Conservation (phyloP, 2,888 invertebrate genomes). For the Tetragonisca angustula region DNA sequence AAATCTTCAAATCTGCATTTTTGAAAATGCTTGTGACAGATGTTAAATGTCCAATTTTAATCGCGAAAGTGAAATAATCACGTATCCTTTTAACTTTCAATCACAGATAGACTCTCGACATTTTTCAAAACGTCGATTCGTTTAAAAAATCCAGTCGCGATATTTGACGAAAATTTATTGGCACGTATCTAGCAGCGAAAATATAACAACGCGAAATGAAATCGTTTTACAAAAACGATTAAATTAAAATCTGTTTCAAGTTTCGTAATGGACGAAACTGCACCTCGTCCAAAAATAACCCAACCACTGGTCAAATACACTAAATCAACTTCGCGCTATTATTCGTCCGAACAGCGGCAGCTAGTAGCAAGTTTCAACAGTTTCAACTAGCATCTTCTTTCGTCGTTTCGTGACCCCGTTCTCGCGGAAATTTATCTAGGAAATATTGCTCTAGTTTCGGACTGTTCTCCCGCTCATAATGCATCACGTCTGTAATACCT, state of each 20-base stretch:
- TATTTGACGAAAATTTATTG: too few relatives aligned
- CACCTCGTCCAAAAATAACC: background rate
- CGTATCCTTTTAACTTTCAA: too few relatives aligned
- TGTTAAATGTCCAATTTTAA: too few relatives aligned
- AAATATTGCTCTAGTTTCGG: constrained; percentile 10
- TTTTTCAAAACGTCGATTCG: too few relatives aligned
- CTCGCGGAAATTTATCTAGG: constrained; percentile 10
- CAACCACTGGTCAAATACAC: background rate
- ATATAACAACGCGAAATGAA: background rate
- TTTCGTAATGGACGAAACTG: background rate
- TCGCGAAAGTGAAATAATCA: too few relatives aligned
- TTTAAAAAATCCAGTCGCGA: too few relatives aligned
- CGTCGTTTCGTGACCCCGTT: background rate
- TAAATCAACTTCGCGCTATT: background rate
- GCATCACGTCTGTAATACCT: constrained; percentile 7
- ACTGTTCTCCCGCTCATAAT: constrained; percentile 3
- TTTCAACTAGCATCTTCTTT: constrained; percentile 4
- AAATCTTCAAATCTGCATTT: too few relatives aligned
- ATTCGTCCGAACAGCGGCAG: background rate
- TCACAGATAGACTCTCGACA: too few relatives aligned
- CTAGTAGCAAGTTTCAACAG: background rate
- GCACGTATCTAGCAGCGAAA: background rate
- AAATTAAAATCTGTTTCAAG: too few relatives aligned
- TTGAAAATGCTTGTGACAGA: too few relatives aligned
- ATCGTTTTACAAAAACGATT: background rate